Base-by-base conservation (phyloP, 2,888 invertebrate genomes). In the Saturnia japonica region DNA sequence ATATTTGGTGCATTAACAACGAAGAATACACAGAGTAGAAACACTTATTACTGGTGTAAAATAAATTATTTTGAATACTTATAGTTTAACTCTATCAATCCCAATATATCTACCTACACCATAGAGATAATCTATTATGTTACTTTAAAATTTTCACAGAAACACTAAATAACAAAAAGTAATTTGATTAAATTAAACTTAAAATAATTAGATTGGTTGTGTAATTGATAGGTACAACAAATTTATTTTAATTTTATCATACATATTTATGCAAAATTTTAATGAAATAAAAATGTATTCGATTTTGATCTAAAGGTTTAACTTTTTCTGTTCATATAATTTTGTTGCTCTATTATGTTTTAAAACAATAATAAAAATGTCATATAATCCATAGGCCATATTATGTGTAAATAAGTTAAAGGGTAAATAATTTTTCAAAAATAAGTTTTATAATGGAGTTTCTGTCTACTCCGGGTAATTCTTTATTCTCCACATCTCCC, bases 1-100 rank as follows among this genome's bases (percentile, higher is more conserved):
- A 81, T 84, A 82, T 86, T 85, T 82, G 77, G 78, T 80, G 74
- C 76, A 77, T 74, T 75, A 74, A 77, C 83, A 82, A 84, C 78
- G 86, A 25, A 68, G 77, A 80, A 75, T 77, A 43, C 72, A 60
- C 79, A 22, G 84, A 68, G 51, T 43, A 8, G 67, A 16, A 19
- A 14, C 9, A 16, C 45, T 42, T 43, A 14, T 67, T 43, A 45
- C 45, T 25, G 2, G 8, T 43, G 43, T 67, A 45, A 67, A 67
- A 67, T 45, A 67, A 8, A 3, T 67, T 67, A 28, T 47, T 25
- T 67, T 16, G 47, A 28, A 25, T 25, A 57, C 12, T 25, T 51
- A 2, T 51, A 19, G 47, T 19, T 19, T 51, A 19, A 6, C 47
- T 19, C 12, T 12, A 43, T 43, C 43, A 43, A 43, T 43, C 12